Conservation (phyloP, 1,140 invertebrate species). For the Matsumurasca onukii region DNA sequence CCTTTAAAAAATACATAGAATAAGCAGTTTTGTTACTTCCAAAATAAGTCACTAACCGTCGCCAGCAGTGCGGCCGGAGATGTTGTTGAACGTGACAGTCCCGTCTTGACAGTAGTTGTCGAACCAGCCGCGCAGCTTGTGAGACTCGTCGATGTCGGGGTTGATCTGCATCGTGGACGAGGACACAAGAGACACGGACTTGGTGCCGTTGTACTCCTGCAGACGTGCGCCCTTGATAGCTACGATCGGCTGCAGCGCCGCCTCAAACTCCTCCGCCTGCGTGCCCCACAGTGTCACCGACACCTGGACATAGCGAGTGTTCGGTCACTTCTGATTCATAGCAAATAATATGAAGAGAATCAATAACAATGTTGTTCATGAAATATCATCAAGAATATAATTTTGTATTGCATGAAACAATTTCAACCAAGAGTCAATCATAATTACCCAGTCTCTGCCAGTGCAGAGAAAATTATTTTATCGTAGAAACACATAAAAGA, state of each 20-base stretch:
- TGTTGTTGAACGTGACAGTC: conserved; percentile 63
- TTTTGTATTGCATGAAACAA: too few relatives aligned
- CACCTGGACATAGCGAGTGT: too few relatives aligned
- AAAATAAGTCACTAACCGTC: conserved; percentile 42
- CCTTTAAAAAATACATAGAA: too few relatives aligned
- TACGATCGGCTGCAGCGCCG: conserved; percentile 72
- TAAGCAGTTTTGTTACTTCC: too few relatives aligned
- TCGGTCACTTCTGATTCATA: too few relatives aligned
- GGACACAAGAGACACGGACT: conserved; percentile 58
- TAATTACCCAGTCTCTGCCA: too few relatives aligned
- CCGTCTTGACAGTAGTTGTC: conserved; percentile 54
- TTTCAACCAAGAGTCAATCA: too few relatives aligned
- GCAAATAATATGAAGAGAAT: too few relatives aligned
- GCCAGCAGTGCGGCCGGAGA: conserved; percentile 58
- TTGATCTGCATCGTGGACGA: conserved; percentile 72
- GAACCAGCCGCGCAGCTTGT: conserved; percentile 87
- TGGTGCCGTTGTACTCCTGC: conserved; percentile 71
- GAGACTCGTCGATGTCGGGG: conserved; percentile 86
- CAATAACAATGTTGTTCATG: too few relatives aligned
- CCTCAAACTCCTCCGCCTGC: conserved; percentile 84
- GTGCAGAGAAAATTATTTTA: too few relatives aligned
- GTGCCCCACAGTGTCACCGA: conserved; percentile 73
- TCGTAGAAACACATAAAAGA: too few relatives aligned
- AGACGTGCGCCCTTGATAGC: conserved; percentile 77
- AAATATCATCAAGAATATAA: too few relatives aligned